Conservation (phyloP, 2,888 invertebrate species). For the Apamea anceps region DNA sequence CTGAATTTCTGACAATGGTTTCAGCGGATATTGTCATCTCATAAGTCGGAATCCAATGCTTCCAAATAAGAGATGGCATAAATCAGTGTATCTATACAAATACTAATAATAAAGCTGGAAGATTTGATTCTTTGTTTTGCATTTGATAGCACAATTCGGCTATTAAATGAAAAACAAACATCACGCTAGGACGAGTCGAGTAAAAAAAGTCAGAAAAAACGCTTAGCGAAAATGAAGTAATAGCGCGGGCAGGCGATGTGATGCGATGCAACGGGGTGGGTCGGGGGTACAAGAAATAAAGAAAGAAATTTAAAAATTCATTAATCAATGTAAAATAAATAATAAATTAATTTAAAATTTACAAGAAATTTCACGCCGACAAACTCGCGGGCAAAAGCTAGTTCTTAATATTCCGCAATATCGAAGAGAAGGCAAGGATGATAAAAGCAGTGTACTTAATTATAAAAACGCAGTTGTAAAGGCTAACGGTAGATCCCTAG, state of each 20-base stretch:
- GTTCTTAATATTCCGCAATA: background rate
- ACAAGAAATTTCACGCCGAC: background rate
- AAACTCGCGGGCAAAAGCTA: background rate
- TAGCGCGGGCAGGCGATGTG: background rate
- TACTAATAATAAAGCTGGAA: background rate
- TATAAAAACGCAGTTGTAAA: constrained; percentile 22
- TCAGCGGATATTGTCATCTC: too few relatives aligned
- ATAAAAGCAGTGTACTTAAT: constrained; percentile 8
- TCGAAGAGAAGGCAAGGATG: constrained; percentile 9
- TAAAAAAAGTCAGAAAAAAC: background rate
- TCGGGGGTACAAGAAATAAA: background rate
- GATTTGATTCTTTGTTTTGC: background rate
- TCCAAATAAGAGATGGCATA: background rate
- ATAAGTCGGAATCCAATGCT: background rate
- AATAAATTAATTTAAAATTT: too few relatives aligned
- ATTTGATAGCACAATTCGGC: background rate
- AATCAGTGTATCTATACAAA: background rate
- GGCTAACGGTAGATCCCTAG: constrained; percentile 40
- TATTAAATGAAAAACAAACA: too few relatives aligned
- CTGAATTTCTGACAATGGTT: background rate
- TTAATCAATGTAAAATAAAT: too few relatives aligned
- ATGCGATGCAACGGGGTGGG: too few relatives aligned
- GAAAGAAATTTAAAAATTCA: too few relatives aligned
- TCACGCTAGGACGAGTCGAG: background rate
- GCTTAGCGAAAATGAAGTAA: background rate